A percentile compares a stretch with the other conserved stretches of the same genome.
phyloP scores from a whole-genome alignment of 2,888 invertebrate genomes.

The Drosophila nr. fundita region DNA sequence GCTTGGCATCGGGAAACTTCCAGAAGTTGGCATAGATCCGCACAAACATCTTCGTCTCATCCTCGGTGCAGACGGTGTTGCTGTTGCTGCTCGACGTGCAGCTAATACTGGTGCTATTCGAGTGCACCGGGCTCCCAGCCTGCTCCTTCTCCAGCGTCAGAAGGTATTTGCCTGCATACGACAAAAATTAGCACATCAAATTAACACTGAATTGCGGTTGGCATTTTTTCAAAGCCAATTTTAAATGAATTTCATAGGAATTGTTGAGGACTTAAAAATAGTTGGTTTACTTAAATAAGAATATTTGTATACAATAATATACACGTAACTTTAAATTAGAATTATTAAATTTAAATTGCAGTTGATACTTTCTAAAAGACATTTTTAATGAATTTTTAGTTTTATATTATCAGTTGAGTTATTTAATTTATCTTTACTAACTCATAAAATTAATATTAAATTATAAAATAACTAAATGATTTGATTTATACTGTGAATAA shows the following conservation, averaged over 20 bases:
- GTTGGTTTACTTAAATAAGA: background rate
- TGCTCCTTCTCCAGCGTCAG: slow-evolving; percentile 83
- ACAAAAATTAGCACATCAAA: background rate
- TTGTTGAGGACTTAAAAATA: background rate
- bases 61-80: slow-evolving; percentile 82
- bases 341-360: background rate
- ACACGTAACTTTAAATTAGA: background rate
- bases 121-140: slow-evolving; percentile 82
- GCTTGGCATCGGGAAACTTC: slow-evolving; percentile 82
- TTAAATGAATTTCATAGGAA: background rate
- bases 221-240: background rate
- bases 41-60: slow-evolving; percentile 85
- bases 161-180: slow-evolving; percentile 77
- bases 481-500: background rate
- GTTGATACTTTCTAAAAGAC: background rate
- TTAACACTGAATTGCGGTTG: background rate
- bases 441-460: background rate
- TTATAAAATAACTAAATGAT: background rate
- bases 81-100: slow-evolving; percentile 84
- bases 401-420: background rate
- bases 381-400: background rate
- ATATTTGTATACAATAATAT: background rate
- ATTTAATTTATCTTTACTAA: background rate
- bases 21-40: slow-evolving; percentile 91
- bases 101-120: slow-evolving; percentile 79